Conservation (phyloP, 1,140 invertebrate species). For the Polypedilum pembai region DNA sequence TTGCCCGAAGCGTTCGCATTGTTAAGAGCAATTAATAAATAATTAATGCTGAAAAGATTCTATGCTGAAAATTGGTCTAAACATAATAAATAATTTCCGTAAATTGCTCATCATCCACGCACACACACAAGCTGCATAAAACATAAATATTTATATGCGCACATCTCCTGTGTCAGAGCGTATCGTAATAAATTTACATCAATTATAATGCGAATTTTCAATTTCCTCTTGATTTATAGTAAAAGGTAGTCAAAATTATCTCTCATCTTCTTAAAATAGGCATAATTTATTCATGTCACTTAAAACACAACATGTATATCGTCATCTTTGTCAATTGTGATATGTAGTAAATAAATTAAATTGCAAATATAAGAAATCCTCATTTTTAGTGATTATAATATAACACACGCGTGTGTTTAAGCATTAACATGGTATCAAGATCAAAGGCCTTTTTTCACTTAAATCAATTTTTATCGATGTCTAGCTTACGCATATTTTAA, state of each 20-base stretch:
- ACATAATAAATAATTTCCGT: neutral
- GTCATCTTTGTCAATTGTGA: neutral
- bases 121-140: neutral
- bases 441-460: too few species aligned
- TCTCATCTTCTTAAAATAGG: neutral
- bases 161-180: neutral
- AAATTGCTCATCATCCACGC: neutral
- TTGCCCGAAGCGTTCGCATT: neutral
- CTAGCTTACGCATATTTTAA: too few species aligned
- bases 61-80: constrained; percentile 2
- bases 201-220: neutral
- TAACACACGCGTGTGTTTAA: too few species aligned
- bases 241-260: constrained; percentile 15
- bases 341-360: neutral
- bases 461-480: too few species aligned
- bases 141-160: neutral
- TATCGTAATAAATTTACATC: constrained; percentile 13
- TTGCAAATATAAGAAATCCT: neutral
- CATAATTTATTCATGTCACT: neutral
- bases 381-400: too few species aligned
- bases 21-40: constrained; percentile 13
- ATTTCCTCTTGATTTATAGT: constrained; percentile 3
- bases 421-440: too few species aligned
- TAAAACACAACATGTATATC: neutral
- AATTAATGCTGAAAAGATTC: neutral